Base-by-base conservation (phyloP, 2,113 vertebrate species). In the Nyctibius bracteatus region DNA sequence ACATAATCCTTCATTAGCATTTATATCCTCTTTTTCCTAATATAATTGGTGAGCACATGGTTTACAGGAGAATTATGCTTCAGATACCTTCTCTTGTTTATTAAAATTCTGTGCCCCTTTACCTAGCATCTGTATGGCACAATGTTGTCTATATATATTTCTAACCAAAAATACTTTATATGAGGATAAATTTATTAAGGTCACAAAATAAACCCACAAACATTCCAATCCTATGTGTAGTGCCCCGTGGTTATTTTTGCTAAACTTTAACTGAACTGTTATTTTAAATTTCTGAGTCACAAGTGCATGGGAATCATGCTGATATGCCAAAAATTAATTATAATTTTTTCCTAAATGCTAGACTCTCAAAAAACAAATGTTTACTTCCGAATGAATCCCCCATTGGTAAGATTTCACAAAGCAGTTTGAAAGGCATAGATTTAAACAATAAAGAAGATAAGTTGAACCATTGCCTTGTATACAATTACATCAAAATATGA, bases 1-100 rank as follows among this genome's bases (percentile, higher is more conserved):
- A 93, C 71, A 92, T 87, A 94, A 95, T 94, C 94, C 82, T 90
- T 81, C 79, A 83, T 90, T 86, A 92, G 55, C 80, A 94, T 95
- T 92, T 84, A 59, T 74, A 67, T 33, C 44, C 67, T 90, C 82
- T 75, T 46, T 63, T 93, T 90, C 90, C 79, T 67, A 68, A 72
- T 8, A 58, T 33, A 67, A 44, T 49, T 85, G 82, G 52, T 35
- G 86, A 90, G 78, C 63, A 81, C 24, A 43, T 20, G 51, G 71
- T 77, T 73, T 78, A 83, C 25, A 47, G 62, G 43, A 88, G 43
- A 93, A 86, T 66, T 66, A 86, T 31, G 52, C 55, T 84, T 91
- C 72, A 81, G 21, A 67, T 58, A 73, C 28, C 23, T 88, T 88
- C 58, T 80, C 25, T 35, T 90, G 72, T 78, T 88, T 84, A 94